Conservation (phyloP, 2,113 vertebrate genomes). For the Podarcis muralis region DNA sequence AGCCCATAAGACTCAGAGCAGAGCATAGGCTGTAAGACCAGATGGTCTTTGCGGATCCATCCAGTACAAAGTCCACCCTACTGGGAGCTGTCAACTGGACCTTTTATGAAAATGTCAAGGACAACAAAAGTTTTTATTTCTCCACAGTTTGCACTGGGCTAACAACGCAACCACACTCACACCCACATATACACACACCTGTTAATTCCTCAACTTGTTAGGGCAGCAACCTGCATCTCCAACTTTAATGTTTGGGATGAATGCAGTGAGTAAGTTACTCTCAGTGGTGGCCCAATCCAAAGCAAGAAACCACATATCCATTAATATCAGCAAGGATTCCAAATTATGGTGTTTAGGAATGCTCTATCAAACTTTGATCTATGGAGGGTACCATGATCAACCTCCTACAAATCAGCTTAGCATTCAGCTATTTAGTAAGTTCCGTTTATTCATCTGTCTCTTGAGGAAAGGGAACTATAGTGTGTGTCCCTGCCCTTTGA, state of each 20-base stretch:
- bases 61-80: not conserved
- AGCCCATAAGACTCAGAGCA: slow-evolving; percentile 63
- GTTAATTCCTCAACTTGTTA: not conserved
- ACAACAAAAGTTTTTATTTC: slow-evolving; percentile 46
- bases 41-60: slow-evolving; percentile 36
- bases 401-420: not conserved
- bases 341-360: not conserved
- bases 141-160: slow-evolving; percentile 23
- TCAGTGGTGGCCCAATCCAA: not conserved
- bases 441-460: not conserved
- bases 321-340: not conserved
- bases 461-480: not conserved
- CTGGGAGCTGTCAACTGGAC: slow-evolving; percentile 28
- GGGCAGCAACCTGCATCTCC: not conserved
- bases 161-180: not conserved
- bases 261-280: not conserved
- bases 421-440: not conserved
- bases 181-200: too few species aligned
- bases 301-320: not conserved
- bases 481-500: not conserved
- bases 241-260: rapidly evolving
- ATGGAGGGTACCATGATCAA: not conserved
- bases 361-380: not conserved
- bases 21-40: not conserved
- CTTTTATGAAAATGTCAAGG: slow-evolving; percentile 36